Evolutionary conservation across 2,797 vertebrate genomes (phyloP).

Genomic region (Diplodus sargus): DNA sequence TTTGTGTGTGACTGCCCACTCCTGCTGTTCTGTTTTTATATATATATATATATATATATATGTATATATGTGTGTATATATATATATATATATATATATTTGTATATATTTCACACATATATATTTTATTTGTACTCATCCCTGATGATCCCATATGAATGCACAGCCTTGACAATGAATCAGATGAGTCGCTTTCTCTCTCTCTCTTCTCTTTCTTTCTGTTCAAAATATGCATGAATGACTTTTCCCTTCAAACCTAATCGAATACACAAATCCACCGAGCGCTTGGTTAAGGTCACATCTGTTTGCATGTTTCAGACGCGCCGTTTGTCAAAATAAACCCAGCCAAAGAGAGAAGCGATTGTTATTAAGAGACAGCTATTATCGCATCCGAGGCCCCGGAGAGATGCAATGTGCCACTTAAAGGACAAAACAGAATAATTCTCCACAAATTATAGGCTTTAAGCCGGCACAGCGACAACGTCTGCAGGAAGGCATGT

Average conservation of each 20-base stretch:
- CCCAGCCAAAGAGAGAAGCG: constrained; percentile 37
- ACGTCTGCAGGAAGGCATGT: constrained; percentile 11
- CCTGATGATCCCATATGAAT: background rate
- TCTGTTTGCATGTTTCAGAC: constrained; percentile 57
- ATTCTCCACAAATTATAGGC: constrained; percentile 57
- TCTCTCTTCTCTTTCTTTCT: background rate
- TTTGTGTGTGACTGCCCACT: background rate
- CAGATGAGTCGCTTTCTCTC: background rate
- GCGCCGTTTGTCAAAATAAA: constrained; percentile 56
- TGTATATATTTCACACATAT: no score
- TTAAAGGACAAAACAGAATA: constrained; percentile 68
- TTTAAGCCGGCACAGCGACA: constrained; percentile 18
- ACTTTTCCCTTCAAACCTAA: constrained; percentile 54
- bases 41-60: no score
- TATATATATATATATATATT: no score
- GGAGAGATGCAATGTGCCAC: constrained; percentile 43
- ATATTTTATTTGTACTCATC: background rate
- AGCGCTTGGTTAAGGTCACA: constrained; percentile 57
- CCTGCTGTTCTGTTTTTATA: background rate
- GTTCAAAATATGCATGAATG: constrained; percentile 30
- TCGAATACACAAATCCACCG: constrained; percentile 36
- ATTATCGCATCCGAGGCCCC: constrained; percentile 45
- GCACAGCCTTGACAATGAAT: constrained; percentile 5
- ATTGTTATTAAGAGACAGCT: constrained; percentile 52
- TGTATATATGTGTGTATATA: no score